Evolutionary conservation across 2,797 vertebrate species (phyloP), one percentile per base, ranked within the genome.

Genomic region (Erethizon dorsatum): DNA sequence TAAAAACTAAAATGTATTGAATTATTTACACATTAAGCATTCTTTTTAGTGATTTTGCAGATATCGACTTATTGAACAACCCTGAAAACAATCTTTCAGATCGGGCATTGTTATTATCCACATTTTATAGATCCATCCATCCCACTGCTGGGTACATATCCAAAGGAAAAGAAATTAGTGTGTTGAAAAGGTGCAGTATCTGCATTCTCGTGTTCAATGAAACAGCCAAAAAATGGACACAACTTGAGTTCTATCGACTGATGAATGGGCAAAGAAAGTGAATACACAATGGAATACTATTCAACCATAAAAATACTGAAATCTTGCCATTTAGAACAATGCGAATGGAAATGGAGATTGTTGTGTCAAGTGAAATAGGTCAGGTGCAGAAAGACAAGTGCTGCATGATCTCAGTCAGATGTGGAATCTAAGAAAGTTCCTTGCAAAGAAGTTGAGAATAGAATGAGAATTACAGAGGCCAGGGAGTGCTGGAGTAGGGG

Each of bases 11-110:
- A 52, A 67, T 37, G 7, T 50, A 65, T 52, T 45, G 45, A 63
- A 11, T 28, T 31, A 14, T 91, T 41, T 67, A 67, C 26, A 59
- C 47, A 7, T 41, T 56, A 80, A 77, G 11, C 54, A 47, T 78
- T 91, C 79, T 73, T 37, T 17, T 33, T 88, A 75, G 47, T 88
- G 33, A 15, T 88, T 93, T 88, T 88, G 18, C n/a, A 45, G 24
- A 37, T 47, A 65, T 10, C 37, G 86, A 61, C 20, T 83, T 83
- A 61, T 50, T 83, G 79, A 63, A 63, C 20, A 71, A 45, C 22
- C 10, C 22, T 90, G 8, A 41, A 41, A 91, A 57, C 18, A 71
- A 79, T 85, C 15, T 26, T 78, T 28, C 33, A 15, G 31, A 8
- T 50, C 31, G 18, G 41, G 31, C 31, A 77, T 15, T 88, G 18